These are phyloP conservation scores for Platerodrilus igneus DNA, from an alignment of 2,888 invertebrate species.

Conservation along the genomic window DNA sequence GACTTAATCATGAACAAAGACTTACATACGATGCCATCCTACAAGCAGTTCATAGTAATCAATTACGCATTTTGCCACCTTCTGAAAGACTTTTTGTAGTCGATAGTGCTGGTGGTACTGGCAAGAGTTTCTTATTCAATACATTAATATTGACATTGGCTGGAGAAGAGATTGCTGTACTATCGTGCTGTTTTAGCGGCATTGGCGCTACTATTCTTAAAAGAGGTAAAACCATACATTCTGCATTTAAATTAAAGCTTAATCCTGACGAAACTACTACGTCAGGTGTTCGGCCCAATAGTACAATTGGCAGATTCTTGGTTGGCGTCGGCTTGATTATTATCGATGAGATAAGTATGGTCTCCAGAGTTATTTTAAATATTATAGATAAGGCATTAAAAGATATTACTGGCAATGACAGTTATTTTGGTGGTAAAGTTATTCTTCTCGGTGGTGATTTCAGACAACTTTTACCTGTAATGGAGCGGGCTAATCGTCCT, in stretches of 20 bases:
- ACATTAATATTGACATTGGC: constrained; percentile 24
- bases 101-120: constrained; percentile 45
- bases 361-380: constrained; percentile 25
- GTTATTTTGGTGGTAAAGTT: constrained; percentile 33
- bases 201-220: constrained; percentile 44
- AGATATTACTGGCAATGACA: constrained; percentile 30
- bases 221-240: constrained; percentile 38
- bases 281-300: constrained; percentile 33
- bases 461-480: constrained; percentile 37
- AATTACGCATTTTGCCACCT: too few species aligned
- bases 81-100: constrained; percentile 10
- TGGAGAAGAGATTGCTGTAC: constrained; percentile 15
- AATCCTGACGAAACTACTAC: constrained; percentile 30
- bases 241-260: constrained; percentile 36
- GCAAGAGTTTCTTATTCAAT: constrained; percentile 43
- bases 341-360: constrained; percentile 27
- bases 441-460: constrained; percentile 39
- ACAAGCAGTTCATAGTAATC: neutral
- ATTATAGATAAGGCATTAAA: constrained; percentile 33
- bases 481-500: too few species aligned
- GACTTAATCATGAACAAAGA: neutral
- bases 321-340: constrained; percentile 19
- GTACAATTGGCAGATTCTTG: constrained; percentile 23
- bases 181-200: constrained; percentile 37
- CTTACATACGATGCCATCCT: neutral